Conservation (phyloP, 2,888 invertebrate genomes). For the Glaucopsyche alexis region DNA sequence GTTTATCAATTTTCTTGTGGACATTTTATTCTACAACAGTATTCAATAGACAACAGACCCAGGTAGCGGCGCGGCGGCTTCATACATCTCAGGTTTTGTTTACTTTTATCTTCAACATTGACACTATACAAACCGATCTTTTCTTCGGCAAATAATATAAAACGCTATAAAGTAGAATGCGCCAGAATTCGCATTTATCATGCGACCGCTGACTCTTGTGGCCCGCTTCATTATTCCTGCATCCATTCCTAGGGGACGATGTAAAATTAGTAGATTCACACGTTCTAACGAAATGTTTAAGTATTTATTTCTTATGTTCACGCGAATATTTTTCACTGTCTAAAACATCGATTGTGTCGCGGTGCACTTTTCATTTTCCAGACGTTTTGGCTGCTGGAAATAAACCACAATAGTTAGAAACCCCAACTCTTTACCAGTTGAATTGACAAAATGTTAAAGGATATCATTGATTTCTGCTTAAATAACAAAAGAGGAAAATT, state of each 20-base stretch:
- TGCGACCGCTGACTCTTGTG: slow-evolving; percentile 53
- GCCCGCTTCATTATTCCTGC: slow-evolving; percentile 43
- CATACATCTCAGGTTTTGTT: slow-evolving; percentile 46
- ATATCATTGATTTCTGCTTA: too few species aligned
- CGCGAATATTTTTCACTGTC: too few species aligned
- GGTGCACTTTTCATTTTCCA: too few species aligned
- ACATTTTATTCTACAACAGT: slow-evolving; percentile 13
- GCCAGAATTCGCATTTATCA: slow-evolving; percentile 67
- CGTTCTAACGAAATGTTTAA: background rate
- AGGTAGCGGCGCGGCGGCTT: slow-evolving; percentile 7
- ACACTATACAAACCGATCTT: slow-evolving; percentile 58
- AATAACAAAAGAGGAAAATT: too few species aligned
- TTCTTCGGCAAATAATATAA: slow-evolving; percentile 39
- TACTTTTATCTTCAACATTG: slow-evolving; percentile 53
- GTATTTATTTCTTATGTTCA: too few species aligned
- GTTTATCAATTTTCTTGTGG: slow-evolving; percentile 15
- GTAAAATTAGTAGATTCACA: background rate
- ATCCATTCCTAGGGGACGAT: slow-evolving; percentile 19
- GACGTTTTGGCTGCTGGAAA: too few species aligned
- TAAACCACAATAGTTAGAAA: too few species aligned
- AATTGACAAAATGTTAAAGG: too few species aligned
- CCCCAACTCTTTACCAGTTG: too few species aligned
- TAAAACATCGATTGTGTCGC: too few species aligned
- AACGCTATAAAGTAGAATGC: slow-evolving; percentile 23
- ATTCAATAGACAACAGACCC: background rate